Evolutionary conservation across 2,888 invertebrate genomes (phyloP).

Genomic region (Steinernema carpocapsae): DNA sequence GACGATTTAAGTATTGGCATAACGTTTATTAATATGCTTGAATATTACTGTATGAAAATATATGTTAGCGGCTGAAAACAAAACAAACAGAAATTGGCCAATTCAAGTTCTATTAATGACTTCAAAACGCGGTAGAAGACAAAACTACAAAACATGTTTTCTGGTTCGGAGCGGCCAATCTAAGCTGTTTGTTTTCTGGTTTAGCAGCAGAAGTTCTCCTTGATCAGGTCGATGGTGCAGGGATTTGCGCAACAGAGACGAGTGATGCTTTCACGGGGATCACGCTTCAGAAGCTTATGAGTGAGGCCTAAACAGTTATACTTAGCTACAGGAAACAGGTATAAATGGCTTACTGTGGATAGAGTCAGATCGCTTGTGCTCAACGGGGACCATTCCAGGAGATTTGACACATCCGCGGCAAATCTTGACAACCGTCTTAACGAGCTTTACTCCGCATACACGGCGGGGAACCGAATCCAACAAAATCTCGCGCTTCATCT

Average conservation of each 20-base stretch:
- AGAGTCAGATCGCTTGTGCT: not conserved
- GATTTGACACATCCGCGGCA: constrained; percentile 1
- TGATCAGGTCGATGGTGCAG: constrained; percentile 13
- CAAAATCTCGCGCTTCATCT: not conserved
- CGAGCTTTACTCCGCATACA: constrained; percentile 13
- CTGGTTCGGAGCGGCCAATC: too few relatives aligned
- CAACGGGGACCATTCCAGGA: constrained; percentile 14
- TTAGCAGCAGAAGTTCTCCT: constrained; percentile 17
- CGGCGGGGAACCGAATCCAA: constrained; percentile 1
- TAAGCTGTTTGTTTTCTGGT: not conserved
- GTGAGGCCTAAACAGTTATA: not conserved
- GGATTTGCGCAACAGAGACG: constrained; percentile 24
- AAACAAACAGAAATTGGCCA: too few relatives aligned
- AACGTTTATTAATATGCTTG: too few relatives aligned
- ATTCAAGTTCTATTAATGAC: too few relatives aligned
- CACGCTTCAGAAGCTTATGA: not conserved
- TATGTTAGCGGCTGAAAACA: too few relatives aligned
- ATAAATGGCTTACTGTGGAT: not conserved
- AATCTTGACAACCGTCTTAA: constrained; percentile 12
- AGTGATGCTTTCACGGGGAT: constrained; percentile 7
- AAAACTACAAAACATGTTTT: too few relatives aligned
- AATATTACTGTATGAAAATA: too few relatives aligned
- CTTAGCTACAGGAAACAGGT: not conserved
- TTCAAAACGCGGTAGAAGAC: too few relatives aligned
- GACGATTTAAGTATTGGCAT: too few relatives aligned